A percentile compares a stretch with the other conserved stretches of the same genome.
These are phyloP conservation scores for Drosophila yakuba DNA, from an alignment of 1,140 invertebrate species.

Conservation along the genomic window DNA sequence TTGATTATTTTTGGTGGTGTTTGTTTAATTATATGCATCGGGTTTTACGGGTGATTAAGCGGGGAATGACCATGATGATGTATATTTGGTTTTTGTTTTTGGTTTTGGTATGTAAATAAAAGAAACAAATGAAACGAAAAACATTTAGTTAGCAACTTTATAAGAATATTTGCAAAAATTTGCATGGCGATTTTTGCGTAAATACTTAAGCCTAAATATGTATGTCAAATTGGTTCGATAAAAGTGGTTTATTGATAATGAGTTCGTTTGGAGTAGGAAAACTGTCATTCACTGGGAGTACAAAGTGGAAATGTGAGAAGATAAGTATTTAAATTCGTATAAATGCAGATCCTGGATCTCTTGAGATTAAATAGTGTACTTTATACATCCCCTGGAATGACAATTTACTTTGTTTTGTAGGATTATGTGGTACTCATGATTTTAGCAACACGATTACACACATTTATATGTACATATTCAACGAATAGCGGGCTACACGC, in stretches of 20 bases:
- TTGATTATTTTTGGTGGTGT: conserved; percentile 64
- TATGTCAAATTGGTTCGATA: conserved; percentile 25
- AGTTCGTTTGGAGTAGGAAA: background rate
- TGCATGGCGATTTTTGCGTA: conserved; percentile 50
- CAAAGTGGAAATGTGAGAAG: background rate
- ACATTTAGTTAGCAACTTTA: conserved; percentile 85
- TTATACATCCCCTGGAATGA: conserved; percentile 11
- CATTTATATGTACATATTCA: conserved; percentile 38
- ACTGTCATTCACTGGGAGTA: conserved; percentile 16
- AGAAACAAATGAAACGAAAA: conserved; percentile 84
- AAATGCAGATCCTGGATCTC: conserved; percentile 3
- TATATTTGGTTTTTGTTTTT: conserved; percentile 62
- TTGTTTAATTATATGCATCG: conserved; percentile 52
- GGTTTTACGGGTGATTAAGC: conserved; percentile 80
- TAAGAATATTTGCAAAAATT: conserved; percentile 58
- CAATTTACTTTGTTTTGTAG: conserved; percentile 4
- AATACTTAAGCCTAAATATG: conserved; percentile 52
- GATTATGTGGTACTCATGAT: conserved; percentile 26
- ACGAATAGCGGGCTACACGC: conserved; percentile 25
- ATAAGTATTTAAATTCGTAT: background rate
- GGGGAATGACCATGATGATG: conserved; percentile 84
- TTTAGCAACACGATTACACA: conserved; percentile 44
- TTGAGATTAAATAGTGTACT: background rate
- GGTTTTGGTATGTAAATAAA: conserved; percentile 81
- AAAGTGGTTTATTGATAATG: conserved; percentile 10